Conservation (phyloP, 2,888 invertebrate species). For the Brachypterus glaber region DNA sequence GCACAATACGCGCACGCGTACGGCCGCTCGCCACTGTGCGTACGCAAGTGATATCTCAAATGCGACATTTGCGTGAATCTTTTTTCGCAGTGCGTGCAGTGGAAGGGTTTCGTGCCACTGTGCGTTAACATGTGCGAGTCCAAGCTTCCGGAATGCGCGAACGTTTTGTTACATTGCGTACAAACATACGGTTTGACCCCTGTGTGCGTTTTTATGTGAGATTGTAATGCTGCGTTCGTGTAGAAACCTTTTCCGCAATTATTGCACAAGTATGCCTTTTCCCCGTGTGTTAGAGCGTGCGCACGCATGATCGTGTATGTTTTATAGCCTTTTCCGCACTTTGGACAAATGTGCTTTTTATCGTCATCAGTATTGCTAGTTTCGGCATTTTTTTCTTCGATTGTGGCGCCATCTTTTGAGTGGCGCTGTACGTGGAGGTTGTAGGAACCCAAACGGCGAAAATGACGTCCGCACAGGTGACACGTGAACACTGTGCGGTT, state of each 20-base stretch:
- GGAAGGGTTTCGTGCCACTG: conserved; percentile 30
- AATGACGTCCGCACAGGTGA: conserved; percentile 18
- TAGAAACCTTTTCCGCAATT: conserved; percentile 25
- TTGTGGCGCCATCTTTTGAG: conserved; percentile 6
- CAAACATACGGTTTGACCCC: conserved; percentile 29
- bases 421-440: conserved; percentile 19
- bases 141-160: conserved; percentile 25
- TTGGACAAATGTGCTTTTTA: conserved; percentile 9
- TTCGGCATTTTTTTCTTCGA: not conserved
- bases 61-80: conserved; percentile 30
- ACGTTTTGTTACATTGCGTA: conserved; percentile 27
- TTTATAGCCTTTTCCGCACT: conserved; percentile 15
- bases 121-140: conserved; percentile 28
- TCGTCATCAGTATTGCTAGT: not conserved
- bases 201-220: conserved; percentile 26
- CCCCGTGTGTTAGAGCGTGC: conserved; percentile 22
- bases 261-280: conserved; percentile 23
- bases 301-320: conserved; percentile 19
- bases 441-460: conserved; percentile 15
- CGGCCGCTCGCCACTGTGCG: conserved; percentile 30
- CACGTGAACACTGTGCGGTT: conserved; percentile 17
- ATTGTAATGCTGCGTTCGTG: conserved; percentile 23
- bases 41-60: conserved; percentile 29
- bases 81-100: conserved; percentile 36
- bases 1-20: conserved; percentile 20